These are phyloP conservation scores for Phyto melanocephala DNA, from an alignment of 2,888 invertebrate species.

Conservation along the genomic window DNA sequence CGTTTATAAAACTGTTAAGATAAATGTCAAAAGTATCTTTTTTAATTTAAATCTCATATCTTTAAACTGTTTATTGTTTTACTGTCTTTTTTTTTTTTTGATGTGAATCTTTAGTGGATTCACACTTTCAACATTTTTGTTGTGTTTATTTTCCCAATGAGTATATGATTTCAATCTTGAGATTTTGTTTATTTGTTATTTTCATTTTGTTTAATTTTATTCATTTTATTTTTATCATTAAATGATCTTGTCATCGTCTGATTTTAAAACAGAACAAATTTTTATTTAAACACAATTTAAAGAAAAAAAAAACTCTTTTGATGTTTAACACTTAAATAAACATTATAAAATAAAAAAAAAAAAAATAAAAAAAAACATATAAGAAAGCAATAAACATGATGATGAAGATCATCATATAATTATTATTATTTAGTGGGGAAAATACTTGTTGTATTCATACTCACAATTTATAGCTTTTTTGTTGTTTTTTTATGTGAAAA, in stretches of 20 bases:
- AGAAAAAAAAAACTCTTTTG: slow-evolving; percentile 35
- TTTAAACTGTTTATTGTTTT: neutral
- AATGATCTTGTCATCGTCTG: slow-evolving; percentile 42
- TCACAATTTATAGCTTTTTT: neutral
- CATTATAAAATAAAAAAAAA: slow-evolving; percentile 34
- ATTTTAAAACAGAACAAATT: slow-evolving; percentile 11
- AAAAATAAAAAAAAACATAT: slow-evolving; percentile 7
- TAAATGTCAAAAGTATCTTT: neutral
- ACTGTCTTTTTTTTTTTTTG: too few species aligned
- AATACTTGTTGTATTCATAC: neutral
- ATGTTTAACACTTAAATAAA: slow-evolving; percentile 58
- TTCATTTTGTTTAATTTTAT: neutral
- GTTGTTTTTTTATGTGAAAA: slow-evolving; percentile 1
- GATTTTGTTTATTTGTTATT: neutral
- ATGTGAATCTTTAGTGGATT: neutral
- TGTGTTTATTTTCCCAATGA: slow-evolving; percentile 11
- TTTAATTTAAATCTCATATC: neutral
- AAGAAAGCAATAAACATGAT: neutral
- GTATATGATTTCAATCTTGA: slow-evolving; percentile 30
- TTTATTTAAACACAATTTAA: slow-evolving; percentile 37
- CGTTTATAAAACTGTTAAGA: too few species aligned
- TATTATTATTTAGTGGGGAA: neutral
- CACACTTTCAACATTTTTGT: neutral
- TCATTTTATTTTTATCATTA: slow-evolving; percentile 23
- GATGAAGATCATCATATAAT: neutral